Conservation (phyloP, 2,797 vertebrate species). For the Calcarius lapponicus region DNA sequence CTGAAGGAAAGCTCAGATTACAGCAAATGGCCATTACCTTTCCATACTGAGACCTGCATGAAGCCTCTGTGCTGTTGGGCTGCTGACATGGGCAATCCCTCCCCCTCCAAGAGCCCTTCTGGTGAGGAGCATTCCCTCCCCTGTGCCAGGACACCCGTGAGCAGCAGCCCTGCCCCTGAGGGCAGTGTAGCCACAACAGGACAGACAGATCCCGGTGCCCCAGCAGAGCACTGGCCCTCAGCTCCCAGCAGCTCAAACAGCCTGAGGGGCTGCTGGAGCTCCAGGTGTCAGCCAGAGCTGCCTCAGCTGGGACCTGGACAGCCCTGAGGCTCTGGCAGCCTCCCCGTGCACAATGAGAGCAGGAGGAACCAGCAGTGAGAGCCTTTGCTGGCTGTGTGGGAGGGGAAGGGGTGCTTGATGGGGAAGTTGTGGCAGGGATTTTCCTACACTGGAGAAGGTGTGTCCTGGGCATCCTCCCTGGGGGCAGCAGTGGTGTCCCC, state of each 20-base stretch:
- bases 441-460: not conserved
- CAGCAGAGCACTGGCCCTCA: fast-evolving
- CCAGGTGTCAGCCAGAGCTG: not conserved
- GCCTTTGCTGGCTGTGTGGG: not conserved
- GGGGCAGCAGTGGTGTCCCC: not conserved
- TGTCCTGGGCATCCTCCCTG: not conserved
- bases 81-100: not conserved
- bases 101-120: not conserved
- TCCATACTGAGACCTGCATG: fast-evolving
- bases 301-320: not conserved
- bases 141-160: fast-evolving
- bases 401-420: not conserved
- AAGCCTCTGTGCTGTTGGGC: not conserved
- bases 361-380: not conserved
- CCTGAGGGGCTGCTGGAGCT: not conserved
- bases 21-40: not conserved
- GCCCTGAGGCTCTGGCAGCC: not conserved
- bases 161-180: not conserved
- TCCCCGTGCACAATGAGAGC: fast-evolving
- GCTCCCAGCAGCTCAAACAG: not conserved
- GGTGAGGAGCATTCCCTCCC: not conserved
- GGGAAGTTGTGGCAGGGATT: not conserved
- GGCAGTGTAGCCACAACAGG: not conserved
- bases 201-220: fast-evolving
- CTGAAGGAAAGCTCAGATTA: not conserved